Percentiles rank a stretch among this genome's conserved stretches.
phyloP scores from a whole-genome alignment of 2,113 vertebrate species.

The Erythrocebus patas region DNA sequence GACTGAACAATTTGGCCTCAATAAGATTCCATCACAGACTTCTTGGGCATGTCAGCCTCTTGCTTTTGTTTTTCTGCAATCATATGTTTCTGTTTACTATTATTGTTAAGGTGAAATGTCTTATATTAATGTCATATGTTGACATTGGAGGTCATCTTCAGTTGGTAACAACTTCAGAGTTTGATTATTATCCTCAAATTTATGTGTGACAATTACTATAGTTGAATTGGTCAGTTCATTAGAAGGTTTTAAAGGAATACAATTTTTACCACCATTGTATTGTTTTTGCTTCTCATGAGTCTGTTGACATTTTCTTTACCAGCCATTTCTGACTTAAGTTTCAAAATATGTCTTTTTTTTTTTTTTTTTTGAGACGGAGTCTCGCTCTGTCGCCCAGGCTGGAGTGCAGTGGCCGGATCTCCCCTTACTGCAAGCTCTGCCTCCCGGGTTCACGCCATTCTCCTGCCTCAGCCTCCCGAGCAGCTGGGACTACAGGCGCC shows the following conservation, averaged over 20 bases:
- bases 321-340: constrained; percentile 75
- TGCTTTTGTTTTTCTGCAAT: constrained; percentile 77
- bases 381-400: too few relatives aligned
- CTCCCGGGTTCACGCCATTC: too few relatives aligned
- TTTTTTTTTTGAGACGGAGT: too few relatives aligned
- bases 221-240: constrained; percentile 38
- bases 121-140: constrained; percentile 76
- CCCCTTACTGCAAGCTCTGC: too few relatives aligned
- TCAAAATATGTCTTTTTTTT: constrained; percentile 38
- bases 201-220: background rate
- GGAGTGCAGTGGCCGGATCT: too few relatives aligned
- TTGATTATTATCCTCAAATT: constrained; percentile 8
- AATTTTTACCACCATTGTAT: constrained; percentile 41
- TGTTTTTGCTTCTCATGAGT: constrained; percentile 33
- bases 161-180: constrained; percentile 30
- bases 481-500: too few relatives aligned
- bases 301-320: constrained; percentile 81
- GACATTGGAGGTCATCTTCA: constrained; percentile 65
- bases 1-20: too few relatives aligned
- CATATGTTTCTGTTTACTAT: constrained; percentile 76
- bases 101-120: constrained; percentile 81
- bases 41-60: constrained; percentile 76
- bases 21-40: constrained; percentile 85
- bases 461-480: too few relatives aligned
- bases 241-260: constrained; percentile 57